These are phyloP conservation scores for Sipha maydis DNA, from an alignment of 2,888 invertebrate species.

Conservation along the genomic window DNA sequence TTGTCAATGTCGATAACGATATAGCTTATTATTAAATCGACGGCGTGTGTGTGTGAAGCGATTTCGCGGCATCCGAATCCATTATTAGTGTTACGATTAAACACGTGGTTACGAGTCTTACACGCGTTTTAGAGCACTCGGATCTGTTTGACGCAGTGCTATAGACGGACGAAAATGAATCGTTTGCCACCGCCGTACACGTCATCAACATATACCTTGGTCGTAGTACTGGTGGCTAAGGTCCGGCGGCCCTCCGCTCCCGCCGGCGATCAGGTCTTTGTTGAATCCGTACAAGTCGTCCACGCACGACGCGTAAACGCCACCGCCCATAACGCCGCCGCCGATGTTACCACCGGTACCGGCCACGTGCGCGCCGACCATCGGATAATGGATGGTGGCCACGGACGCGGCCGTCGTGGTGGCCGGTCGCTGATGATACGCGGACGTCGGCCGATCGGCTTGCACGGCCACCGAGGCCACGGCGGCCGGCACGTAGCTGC, in stretches of 20 bases:
- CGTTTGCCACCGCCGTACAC: not conserved
- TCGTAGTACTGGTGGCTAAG: slow-evolving; percentile 53
- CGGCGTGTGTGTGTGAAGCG: not conserved
- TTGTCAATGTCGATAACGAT: no score
- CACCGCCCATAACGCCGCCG: not conserved
- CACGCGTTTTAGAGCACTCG: no score
- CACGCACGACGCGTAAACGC: slow-evolving; percentile 25
- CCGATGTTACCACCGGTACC: not conserved
- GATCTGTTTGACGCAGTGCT: no score
- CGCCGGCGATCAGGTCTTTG: slow-evolving; percentile 25
- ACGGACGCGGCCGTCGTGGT: slow-evolving; percentile 13
- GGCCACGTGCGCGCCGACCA: not conserved
- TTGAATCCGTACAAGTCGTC: slow-evolving; percentile 51
- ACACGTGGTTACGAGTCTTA: no score
- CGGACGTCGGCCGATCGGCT: not conserved
- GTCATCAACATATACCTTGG: slow-evolving; percentile 44
- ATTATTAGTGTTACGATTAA: no score
- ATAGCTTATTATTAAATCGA: not conserved
- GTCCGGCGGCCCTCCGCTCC: slow-evolving; percentile 30
- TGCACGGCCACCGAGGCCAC: not conserved
- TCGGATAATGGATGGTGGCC: slow-evolving; percentile 16
- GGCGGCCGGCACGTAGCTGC: not conserved
- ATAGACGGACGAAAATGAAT: not conserved
- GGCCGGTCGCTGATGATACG: not conserved
- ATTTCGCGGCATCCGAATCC: not conserved